Evolutionary conservation across 1,140 invertebrate species (phyloP).

Genomic region (Anastrepha obliqua): DNA sequence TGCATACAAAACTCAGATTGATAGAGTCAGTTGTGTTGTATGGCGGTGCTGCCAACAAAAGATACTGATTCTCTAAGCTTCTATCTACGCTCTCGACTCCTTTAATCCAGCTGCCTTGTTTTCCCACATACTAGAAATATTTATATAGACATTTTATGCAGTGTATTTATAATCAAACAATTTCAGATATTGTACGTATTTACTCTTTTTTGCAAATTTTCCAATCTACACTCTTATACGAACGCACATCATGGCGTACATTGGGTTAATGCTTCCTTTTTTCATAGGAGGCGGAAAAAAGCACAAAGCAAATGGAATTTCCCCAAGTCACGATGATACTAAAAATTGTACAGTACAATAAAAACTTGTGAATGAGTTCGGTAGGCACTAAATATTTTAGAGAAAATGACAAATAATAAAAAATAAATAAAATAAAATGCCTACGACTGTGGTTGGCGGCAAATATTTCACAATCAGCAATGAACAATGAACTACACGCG

Average conservation of each 20-base stretch:
- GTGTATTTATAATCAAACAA: background rate
- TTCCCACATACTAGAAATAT: background rate
- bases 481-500: background rate
- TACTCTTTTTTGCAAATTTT: too few relatives aligned
- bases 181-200: too few relatives aligned
- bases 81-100: too few relatives aligned
- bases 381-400: background rate
- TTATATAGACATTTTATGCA: background rate
- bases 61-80: background rate
- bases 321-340: background rate
- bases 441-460: conserved; percentile 3
- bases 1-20: conserved; percentile 26
- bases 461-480: background rate
- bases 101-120: background rate
- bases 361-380: background rate
- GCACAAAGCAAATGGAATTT: background rate
- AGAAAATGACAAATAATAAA: background rate
- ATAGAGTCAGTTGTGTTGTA: background rate
- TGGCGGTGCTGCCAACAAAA: background rate
- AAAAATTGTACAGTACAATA: background rate
- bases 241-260: too few relatives aligned
- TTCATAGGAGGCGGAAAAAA: background rate
- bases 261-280: too few relatives aligned
- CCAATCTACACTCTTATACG: too few relatives aligned
- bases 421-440: background rate